These are phyloP conservation scores for Trinorchestia longiramus DNA, from an alignment of 1,140 invertebrate genomes.

Conservation along the genomic window DNA sequence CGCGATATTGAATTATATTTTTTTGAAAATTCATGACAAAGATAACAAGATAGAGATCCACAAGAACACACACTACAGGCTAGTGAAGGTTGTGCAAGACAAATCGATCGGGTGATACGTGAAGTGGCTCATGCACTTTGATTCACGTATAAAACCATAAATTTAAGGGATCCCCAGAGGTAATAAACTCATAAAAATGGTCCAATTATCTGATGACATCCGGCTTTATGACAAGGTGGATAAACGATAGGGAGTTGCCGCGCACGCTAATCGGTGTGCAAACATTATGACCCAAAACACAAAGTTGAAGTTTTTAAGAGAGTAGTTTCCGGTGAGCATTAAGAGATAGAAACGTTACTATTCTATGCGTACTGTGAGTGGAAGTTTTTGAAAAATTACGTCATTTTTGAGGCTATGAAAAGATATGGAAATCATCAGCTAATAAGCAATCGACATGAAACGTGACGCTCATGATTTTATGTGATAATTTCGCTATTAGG, in stretches of 20 bases:
- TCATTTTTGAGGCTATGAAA: neutral
- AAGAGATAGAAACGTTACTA: too few relatives aligned
- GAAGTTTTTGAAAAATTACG: neutral
- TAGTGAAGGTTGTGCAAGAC: neutral
- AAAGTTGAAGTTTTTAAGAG: neutral
- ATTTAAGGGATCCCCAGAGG: neutral
- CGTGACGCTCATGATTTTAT: too few relatives aligned
- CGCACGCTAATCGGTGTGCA: neutral
- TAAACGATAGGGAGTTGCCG: neutral
- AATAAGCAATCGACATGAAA: too few relatives aligned
- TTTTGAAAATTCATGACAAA: neutral
- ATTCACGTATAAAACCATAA: neutral
- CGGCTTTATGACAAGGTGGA: neutral
- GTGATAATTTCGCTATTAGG: too few relatives aligned
- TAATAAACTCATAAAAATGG: neutral
- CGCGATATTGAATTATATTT: neutral
- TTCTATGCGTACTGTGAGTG: neutral
- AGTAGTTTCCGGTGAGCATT: neutral
- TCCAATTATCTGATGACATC: neutral
- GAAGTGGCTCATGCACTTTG: neutral
- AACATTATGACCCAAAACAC: neutral
- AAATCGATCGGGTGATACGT: neutral
- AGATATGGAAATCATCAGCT: neutral
- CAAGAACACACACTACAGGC: neutral
- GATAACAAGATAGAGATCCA: neutral